A percentile compares a stretch with the other conserved stretches of the same genome.
phyloP scores from a whole-genome alignment of 2,797 vertebrate species.

The Aratinga solstitialis region DNA sequence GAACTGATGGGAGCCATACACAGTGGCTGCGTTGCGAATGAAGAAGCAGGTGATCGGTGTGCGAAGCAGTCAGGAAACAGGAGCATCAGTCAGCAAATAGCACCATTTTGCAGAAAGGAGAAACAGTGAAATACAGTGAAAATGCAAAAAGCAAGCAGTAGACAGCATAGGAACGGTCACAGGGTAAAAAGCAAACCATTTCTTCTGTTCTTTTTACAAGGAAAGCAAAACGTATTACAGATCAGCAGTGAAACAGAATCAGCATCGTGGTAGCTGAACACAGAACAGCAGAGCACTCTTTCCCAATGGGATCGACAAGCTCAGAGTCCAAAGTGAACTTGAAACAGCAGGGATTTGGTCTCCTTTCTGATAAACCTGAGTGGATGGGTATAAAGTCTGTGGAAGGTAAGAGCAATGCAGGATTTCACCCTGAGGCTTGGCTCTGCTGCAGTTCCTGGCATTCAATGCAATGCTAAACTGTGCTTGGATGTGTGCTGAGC shows the following conservation, averaged over 20 bases:
- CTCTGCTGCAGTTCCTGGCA: conserved; percentile 19
- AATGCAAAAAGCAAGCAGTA: conserved; percentile 2
- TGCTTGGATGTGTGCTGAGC: neutral
- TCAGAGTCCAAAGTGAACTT: conserved; percentile 59
- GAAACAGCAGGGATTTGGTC: conserved; percentile 1
- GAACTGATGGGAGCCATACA: neutral
- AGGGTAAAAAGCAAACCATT: conserved; percentile 34
- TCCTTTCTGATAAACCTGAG: conserved; percentile 55
- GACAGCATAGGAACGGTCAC: conserved; percentile 42
- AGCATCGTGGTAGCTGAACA: conserved; percentile 49
- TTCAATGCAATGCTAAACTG: neutral
- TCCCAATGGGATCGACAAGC: conserved; percentile 36
- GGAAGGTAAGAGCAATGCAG: neutral
- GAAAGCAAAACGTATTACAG: conserved; percentile 45
- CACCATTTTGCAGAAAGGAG: conserved; percentile 54
- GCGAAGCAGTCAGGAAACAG: conserved; percentile 50
- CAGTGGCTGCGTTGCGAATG: neutral
- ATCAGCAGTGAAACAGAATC: neutral
- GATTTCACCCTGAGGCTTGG: conserved; percentile 2
- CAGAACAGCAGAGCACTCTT: conserved; percentile 45
- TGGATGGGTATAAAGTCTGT: neutral
- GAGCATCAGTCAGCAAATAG: conserved; percentile 22
- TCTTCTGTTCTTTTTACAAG: conserved; percentile 2
- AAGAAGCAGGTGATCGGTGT: conserved; percentile 25
- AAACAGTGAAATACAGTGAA: conserved; percentile 27